phyloP scores from a whole-genome alignment of 2,797 vertebrate genomes.

The Coranthus polyacanthus region DNA sequence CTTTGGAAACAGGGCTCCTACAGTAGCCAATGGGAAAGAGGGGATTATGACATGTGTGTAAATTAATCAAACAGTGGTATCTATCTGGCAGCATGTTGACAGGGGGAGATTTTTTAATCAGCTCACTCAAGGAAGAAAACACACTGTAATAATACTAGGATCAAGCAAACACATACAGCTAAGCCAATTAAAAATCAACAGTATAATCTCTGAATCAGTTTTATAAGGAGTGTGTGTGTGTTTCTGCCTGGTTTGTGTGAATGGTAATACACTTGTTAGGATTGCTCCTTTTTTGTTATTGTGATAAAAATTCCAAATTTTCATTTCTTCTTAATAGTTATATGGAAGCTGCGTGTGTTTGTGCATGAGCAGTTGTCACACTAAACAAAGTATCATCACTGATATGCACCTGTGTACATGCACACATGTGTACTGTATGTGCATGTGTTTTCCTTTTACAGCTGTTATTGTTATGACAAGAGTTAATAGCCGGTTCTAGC shows the following conservation, averaged over 20 bases:
- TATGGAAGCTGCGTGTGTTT: slow-evolving; percentile 3
- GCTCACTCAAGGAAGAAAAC: slow-evolving; percentile 72
- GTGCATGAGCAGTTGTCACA: slow-evolving; percentile 25
- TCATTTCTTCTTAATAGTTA: neutral
- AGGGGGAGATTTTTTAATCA: slow-evolving; percentile 74
- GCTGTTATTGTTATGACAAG: slow-evolving; percentile 71
- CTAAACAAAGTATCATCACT: neutral
- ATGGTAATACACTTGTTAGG: neutral
- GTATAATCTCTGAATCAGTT: slow-evolving; percentile 45
- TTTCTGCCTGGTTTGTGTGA: slow-evolving; percentile 5
- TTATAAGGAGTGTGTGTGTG: slow-evolving; percentile 21
- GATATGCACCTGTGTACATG: slow-evolving; percentile 21
- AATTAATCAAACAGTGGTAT: slow-evolving; percentile 75
- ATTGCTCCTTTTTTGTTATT: slow-evolving; percentile 4
- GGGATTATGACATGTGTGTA: slow-evolving; percentile 70
- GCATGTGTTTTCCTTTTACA: slow-evolving; percentile 41
- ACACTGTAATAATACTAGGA: slow-evolving; percentile 61
- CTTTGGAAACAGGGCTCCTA: slow-evolving; percentile 81
- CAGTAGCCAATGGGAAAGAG: slow-evolving; percentile 71
- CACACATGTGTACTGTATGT: slow-evolving; percentile 18
- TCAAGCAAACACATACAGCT: slow-evolving; percentile 61
- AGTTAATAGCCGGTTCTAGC: slow-evolving; percentile 43
- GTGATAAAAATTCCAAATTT: slow-evolving; percentile 8
- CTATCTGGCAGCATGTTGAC: slow-evolving; percentile 65
- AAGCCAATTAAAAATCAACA: slow-evolving; percentile 70